These are phyloP conservation scores for Apteryx owenii DNA, from an alignment of 2,113 vertebrate genomes.

Conservation along the genomic window DNA sequence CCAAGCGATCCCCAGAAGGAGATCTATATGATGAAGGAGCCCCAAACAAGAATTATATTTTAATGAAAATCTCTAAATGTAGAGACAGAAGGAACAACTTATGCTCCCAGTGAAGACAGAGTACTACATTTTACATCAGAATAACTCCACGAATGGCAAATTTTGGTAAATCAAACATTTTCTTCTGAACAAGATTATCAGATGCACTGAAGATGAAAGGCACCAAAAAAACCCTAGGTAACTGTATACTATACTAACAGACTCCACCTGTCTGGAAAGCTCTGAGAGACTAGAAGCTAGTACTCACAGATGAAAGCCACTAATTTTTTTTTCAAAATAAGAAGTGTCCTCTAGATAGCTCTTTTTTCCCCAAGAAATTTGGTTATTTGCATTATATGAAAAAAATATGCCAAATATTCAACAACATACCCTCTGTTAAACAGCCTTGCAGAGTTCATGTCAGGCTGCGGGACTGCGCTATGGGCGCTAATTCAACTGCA, in stretches of 20 bases:
- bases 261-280: neutral
- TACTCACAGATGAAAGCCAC: neutral
- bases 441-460: conserved; percentile 80
- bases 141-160: neutral
- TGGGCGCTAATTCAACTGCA: conserved; percentile 78
- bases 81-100: neutral
- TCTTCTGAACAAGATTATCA: neutral
- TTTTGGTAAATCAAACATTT: neutral
- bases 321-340: neutral
- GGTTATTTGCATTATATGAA: conserved; percentile 54
- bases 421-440: conserved; percentile 77
- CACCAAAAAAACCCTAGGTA: neutral
- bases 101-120: conserved; percentile 26
- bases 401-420: conserved; percentile 75
- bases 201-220: neutral
- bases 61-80: neutral
- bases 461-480: conserved; percentile 77
- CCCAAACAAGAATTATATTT: neutral
- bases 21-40: neutral
- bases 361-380: neutral
- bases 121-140: neutral
- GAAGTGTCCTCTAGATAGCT: neutral
- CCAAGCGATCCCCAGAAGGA: conserved; percentile 38
- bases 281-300: neutral
- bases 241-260: neutral